Evolutionary conservation across 2,888 invertebrate genomes (phyloP).

Genomic region (Cantharis flavilabris): DNA sequence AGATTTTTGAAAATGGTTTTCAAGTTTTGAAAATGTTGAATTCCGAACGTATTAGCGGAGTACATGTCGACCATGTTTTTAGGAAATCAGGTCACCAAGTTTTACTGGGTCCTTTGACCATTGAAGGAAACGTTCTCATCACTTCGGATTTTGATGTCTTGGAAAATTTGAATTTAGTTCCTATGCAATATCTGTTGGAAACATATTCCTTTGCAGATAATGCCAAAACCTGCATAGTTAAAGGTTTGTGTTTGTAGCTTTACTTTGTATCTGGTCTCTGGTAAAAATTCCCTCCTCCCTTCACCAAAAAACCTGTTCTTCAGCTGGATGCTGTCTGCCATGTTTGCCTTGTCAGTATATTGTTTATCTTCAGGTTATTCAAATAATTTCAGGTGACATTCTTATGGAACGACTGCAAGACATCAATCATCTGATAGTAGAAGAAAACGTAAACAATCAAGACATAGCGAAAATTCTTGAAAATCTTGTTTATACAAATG

Average conservation of each 20-base stretch:
- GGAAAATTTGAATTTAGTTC: slow-evolving; percentile 46
- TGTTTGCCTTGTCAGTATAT: too few species aligned
- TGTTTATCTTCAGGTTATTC: too few species aligned
- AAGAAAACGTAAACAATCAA: slow-evolving; percentile 42
- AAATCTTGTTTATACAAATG: slow-evolving; percentile 42
- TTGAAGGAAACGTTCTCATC: slow-evolving; percentile 47
- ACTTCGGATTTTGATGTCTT: slow-evolving; percentile 47
- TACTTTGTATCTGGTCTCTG: too few species aligned
- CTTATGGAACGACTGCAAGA: slow-evolving; percentile 43
- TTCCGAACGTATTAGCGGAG: slow-evolving; percentile 50
- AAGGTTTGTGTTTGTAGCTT: slow-evolving; percentile 37
- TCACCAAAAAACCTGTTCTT: too few species aligned
- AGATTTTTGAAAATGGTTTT: slow-evolving; percentile 53
- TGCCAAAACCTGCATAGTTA: slow-evolving; percentile 36
- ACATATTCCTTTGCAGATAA: slow-evolving; percentile 36
- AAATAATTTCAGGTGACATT: slow-evolving; percentile 44
- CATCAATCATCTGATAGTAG: slow-evolving; percentile 43
- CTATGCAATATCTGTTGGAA: slow-evolving; percentile 38
- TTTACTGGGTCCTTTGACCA: slow-evolving; percentile 44
- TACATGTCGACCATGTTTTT: slow-evolving; percentile 51
- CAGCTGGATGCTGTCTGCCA: too few species aligned
- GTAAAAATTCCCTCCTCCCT: too few species aligned
- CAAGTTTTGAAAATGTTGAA: slow-evolving; percentile 42
- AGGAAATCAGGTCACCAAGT: slow-evolving; percentile 50
- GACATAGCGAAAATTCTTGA: slow-evolving; percentile 40